Evolutionary conservation across 2,113 vertebrate genomes (phyloP).

Genomic region (Myanophis thanlyinensis): DNA sequence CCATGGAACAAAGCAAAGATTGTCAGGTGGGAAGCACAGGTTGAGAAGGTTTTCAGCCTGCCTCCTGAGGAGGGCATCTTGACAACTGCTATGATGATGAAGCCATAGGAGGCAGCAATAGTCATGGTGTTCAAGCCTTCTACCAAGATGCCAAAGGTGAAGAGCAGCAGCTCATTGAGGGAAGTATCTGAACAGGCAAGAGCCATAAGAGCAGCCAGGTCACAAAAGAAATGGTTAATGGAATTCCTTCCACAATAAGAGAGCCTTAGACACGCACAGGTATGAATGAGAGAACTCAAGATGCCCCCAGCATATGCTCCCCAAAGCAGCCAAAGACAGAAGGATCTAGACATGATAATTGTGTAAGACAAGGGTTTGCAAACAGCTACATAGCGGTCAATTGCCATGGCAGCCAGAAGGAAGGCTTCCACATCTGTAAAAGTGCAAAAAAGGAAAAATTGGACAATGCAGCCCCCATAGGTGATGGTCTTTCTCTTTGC

Average conservation of each 20-base stretch:
- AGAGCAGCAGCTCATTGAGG: background rate
- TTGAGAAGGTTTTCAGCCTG: slow-evolving; percentile 56
- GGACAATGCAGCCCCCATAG: background rate
- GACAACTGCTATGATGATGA: slow-evolving; percentile 51
- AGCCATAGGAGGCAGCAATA: slow-evolving; percentile 49
- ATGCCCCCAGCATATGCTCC: slow-evolving; percentile 13
- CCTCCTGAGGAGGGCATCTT: slow-evolving; percentile 24
- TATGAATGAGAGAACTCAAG: background rate
- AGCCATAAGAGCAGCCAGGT: background rate
- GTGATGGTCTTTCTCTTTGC: background rate
- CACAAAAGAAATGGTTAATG: slow-evolving; percentile 6
- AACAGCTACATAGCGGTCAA: slow-evolving; percentile 47
- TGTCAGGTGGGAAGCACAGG: slow-evolving; percentile 43
- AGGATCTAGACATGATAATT: slow-evolving; percentile 28
- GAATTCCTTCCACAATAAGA: background rate
- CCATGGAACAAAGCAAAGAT: slow-evolving; percentile 57
- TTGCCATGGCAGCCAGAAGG: slow-evolving; percentile 46
- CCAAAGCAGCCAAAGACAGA: slow-evolving; percentile 35
- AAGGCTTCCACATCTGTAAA: background rate
- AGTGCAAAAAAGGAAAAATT: slow-evolving; percentile 1
- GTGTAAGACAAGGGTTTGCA: slow-evolving; percentile 47
- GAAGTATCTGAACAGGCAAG: background rate
- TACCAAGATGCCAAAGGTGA: background rate
- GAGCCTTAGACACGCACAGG: background rate
- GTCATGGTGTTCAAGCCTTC: background rate